Evolutionary conservation across 2,888 invertebrate genomes (phyloP), one percentile per base, ranked within the genome.

Genomic region (Ennomos erosarius): DNA sequence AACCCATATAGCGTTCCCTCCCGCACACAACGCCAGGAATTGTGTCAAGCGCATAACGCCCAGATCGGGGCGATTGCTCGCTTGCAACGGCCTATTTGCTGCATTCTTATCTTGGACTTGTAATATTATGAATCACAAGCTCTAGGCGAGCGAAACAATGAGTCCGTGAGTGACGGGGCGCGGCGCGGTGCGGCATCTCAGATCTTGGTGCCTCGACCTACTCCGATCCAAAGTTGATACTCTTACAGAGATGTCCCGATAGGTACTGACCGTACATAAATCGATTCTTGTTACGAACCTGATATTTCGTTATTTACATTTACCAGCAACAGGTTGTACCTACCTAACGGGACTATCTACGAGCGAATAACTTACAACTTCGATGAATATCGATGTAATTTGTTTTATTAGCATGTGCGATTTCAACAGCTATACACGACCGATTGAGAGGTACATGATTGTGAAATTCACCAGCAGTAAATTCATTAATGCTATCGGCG

Each of bases 31-130:
- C 73, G 75, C 50, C 72, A 68, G 73, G 75, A 88, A 85, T 82
- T 81, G 80, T 88, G 87, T 87, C 85, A 84, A 82, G 82, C 84
- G 73, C 80, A 84, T 83, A 81, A 84, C 76, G 70, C 68, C 68
- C 70, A 69, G 75, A 76, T 74, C 74, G 72, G 76, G 70, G 62
- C 78, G 79, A 84, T 83, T 84, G 85, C 85, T 85, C 78, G 81
- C 77, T 76, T 78, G 87, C 84, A 87, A 82, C 86, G 90, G 81
- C 86, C 88, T 84, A 87, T 88, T 89, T 87, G 81, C 79, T 84
- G 84, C 83, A 84, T 82, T 87, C 86, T 88, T 88, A 89, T 89
- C 89, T 81, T 73, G 76, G 85, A 84, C 79, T 82, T 82, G 82
- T 81, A 81, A 81, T 85, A 79, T 79, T 72, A 88, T 90, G 90